These are phyloP conservation scores for Melanargia galathea DNA, from an alignment of 2,888 invertebrate genomes.

Conservation along the genomic window DNA sequence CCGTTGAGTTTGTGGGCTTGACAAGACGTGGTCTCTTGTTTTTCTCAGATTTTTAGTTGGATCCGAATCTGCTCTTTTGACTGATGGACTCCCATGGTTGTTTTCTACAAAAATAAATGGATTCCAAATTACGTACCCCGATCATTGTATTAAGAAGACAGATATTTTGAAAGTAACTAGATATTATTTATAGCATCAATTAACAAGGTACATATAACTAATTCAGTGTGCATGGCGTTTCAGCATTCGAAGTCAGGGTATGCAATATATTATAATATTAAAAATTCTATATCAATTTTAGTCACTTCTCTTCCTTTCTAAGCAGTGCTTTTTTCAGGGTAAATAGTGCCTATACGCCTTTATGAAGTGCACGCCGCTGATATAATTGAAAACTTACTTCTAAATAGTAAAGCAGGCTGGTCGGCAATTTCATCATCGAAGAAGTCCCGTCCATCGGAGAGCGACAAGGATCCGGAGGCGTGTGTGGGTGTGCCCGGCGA, in stretches of 20 bases:
- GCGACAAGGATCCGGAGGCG: slow-evolving; percentile 88
- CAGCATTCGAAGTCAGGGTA: too few species aligned
- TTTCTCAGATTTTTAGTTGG: slow-evolving; percentile 63
- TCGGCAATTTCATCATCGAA: slow-evolving; percentile 96
- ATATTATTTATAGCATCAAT: too few species aligned
- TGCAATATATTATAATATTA: too few species aligned
- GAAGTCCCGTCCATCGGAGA: slow-evolving; percentile 92
- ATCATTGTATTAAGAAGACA: neutral
- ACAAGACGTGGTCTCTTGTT: slow-evolving; percentile 71
- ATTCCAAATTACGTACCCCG: neutral
- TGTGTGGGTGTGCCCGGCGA: slow-evolving; percentile 91
- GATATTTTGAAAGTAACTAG: too few species aligned
- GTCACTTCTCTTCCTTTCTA: too few species aligned
- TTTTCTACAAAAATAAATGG: slow-evolving; percentile 57
- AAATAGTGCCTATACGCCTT: too few species aligned
- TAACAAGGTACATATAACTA: too few species aligned
- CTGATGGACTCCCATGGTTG: slow-evolving; percentile 66
- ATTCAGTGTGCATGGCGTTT: too few species aligned
- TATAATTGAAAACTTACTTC: too few species aligned
- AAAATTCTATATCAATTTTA: too few species aligned
- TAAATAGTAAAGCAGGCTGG: slow-evolving; percentile 91
- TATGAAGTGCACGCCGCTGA: too few species aligned
- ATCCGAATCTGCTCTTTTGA: slow-evolving; percentile 68
- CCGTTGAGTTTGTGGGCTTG: slow-evolving; percentile 71
- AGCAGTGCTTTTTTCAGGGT: too few species aligned